A percentile compares a stretch with the other conserved stretches of the same genome.
phyloP scores from a whole-genome alignment of 2,797 vertebrate species.

The Thamnophis elegans region DNA sequence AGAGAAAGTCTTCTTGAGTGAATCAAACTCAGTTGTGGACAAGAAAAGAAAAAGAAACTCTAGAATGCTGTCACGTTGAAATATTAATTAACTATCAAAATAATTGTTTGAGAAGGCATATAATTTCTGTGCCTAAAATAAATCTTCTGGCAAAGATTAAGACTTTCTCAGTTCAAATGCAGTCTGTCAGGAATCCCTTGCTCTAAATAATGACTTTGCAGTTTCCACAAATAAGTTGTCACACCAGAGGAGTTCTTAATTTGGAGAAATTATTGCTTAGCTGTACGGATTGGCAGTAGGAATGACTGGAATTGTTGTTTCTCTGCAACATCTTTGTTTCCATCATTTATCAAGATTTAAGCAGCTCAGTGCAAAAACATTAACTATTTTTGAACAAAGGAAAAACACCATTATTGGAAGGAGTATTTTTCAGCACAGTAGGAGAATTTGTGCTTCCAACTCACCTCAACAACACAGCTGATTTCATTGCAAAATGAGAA shows the following conservation, averaged over 20 bases:
- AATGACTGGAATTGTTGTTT: not conserved
- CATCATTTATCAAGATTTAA: slow-evolving; percentile 9
- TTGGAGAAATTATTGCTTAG: not conserved
- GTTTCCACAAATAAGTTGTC: not conserved
- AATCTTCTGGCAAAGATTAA: not conserved
- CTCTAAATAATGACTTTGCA: not conserved
- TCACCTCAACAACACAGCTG: not conserved
- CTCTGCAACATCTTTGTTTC: not conserved
- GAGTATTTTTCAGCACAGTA: slow-evolving; percentile 21
- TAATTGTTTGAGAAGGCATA: not conserved
- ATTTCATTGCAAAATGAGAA: slow-evolving; percentile 10
- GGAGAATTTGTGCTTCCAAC: not conserved
- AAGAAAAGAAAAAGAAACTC: not conserved
- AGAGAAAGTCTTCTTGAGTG: not conserved
- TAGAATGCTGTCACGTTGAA: not conserved
- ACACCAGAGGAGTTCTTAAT: not conserved
- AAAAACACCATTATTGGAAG: not conserved
- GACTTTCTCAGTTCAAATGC: not conserved
- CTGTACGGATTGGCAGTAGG: not conserved
- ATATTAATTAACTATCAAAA: not conserved
- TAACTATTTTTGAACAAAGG: not conserved
- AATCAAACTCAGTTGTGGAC: not conserved
- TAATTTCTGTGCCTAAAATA: not conserved
- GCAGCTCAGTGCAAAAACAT: not conserved
- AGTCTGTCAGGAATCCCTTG: not conserved